These are phyloP conservation scores for Smittia aterrima DNA, from an alignment of 2,888 invertebrate genomes.

Conservation along the genomic window DNA sequence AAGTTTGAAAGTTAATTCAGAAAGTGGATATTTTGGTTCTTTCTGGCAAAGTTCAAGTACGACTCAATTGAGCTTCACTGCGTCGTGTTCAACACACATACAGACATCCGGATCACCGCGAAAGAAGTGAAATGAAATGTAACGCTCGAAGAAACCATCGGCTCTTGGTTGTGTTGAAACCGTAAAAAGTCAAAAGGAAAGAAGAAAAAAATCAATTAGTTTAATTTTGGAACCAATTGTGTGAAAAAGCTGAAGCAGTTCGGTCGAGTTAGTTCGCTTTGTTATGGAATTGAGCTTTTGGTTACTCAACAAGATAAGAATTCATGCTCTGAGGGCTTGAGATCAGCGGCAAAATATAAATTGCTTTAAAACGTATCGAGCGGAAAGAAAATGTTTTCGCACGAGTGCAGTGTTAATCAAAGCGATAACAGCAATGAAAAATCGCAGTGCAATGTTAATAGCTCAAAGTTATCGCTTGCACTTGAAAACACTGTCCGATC, in stretches of 20 bases:
- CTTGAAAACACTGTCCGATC: background rate
- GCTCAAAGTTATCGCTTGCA: background rate
- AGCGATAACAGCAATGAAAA: slow-evolving; percentile 27
- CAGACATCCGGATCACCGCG: background rate
- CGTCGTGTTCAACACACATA: background rate
- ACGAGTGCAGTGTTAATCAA: background rate
- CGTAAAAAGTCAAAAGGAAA: background rate
- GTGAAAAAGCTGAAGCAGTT: background rate
- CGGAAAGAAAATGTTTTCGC: background rate
- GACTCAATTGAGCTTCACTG: background rate
- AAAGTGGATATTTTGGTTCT: no score
- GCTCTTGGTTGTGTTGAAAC: background rate
- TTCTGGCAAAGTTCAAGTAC: no score
- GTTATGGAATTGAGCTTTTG: no score
- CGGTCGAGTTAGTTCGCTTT: background rate
- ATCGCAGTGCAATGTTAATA: slow-evolving; percentile 19
- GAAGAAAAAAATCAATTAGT: slow-evolving; percentile 29
- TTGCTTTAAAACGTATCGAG: background rate
- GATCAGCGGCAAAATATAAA: background rate
- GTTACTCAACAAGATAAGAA: no score
- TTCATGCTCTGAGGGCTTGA: background rate
- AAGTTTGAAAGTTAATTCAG: no score
- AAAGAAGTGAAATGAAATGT: background rate
- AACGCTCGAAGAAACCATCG: no score
- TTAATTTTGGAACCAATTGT: slow-evolving; percentile 37